Evolutionary conservation across 2,888 invertebrate genomes (phyloP), one percentile per base, ranked within the genome.

Genomic region (Dynastes maya): DNA sequence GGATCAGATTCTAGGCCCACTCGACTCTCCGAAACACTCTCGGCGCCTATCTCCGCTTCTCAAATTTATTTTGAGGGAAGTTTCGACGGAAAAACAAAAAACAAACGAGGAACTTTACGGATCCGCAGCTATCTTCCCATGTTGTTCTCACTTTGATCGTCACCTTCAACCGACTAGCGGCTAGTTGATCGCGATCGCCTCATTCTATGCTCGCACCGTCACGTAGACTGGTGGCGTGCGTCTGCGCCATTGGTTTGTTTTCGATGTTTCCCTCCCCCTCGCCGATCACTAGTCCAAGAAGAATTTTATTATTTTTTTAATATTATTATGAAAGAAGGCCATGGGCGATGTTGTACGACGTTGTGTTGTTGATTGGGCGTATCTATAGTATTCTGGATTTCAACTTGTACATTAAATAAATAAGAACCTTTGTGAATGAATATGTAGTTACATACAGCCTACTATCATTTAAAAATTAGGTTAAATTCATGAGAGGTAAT

Each of bases 171-270:
- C 49, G 45, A 67, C 86, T 84, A 85, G 85, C 82, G 85, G 84
- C 88, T 88, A 87, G 87, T 88, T 86, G 86, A 87, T 86, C 88
- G 88, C 88, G 88, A 88, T 88, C 88, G 88, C 82, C 74, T 63
- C 65, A 70, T 67, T 70, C 77, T 77, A 53, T 77, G 80, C 89
- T 79, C 74, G 77, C 76, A 27, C 58, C 76, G 83, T 82, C 83
- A 83, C 83, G 83, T 84, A 85, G 81, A 80, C 82, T 72, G 16
- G n/a, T 71, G 51, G 27, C 13, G 49, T n/a, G 79, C 80, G 80
- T 82, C 76, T 51, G 82, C 80, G 82, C 80, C 3, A 5, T 29
- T 4, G 16, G 37, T 37, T 37, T 58, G 72, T 40, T 72, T 55
- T 58, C 58, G 29, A 27, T 22, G 32, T 16, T 58, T 29, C 63